Percentiles rank a stretch among this genome's conserved stretches.
Evolutionary conservation across 1,140 invertebrate species (phyloP).

Genomic region (Psix sp.): DNA sequence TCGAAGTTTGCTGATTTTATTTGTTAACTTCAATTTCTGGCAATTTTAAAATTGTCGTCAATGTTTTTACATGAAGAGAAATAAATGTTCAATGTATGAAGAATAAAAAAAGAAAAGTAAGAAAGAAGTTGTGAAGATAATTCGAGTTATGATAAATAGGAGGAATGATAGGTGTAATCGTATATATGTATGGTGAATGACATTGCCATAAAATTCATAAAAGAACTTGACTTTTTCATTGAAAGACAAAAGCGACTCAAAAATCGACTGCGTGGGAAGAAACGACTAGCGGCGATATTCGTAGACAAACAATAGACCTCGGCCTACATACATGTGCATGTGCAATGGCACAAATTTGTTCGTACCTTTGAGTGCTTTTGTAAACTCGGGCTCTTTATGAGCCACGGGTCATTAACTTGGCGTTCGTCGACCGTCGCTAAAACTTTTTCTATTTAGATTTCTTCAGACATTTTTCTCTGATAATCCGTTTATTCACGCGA

Average conservation of each 20-base stretch:
- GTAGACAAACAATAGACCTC: constrained; percentile 41
- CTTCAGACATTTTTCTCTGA: constrained; percentile 14
- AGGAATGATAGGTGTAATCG: too few species aligned
- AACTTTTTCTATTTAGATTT: constrained; percentile 36
- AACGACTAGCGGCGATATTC: constrained; percentile 18
- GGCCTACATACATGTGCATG: constrained; percentile 49
- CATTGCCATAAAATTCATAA: constrained; percentile 31
- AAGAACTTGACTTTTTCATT: constrained; percentile 13
- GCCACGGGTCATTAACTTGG: constrained; percentile 38
- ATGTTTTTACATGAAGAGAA: too few species aligned
- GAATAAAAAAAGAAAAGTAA: too few species aligned
- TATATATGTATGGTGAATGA: constrained; percentile 22
- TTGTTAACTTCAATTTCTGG: too few species aligned
- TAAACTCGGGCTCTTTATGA: constrained; percentile 28
- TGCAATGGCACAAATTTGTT: constrained; percentile 53
- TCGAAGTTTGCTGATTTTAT: too few species aligned
- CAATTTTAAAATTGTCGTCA: too few species aligned
- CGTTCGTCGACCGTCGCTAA: constrained; percentile 7
- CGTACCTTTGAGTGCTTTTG: constrained; percentile 18
- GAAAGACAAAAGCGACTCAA: constrained; percentile 15
- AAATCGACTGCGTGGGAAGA: constrained; percentile 29
- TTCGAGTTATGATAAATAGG: too few species aligned
- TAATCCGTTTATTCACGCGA: neutral
- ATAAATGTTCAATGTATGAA: too few species aligned
- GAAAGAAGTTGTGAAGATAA: too few species aligned